phyloP scores from a whole-genome alignment of 2,797 vertebrate species.

The Tauraco hartlaubi region DNA sequence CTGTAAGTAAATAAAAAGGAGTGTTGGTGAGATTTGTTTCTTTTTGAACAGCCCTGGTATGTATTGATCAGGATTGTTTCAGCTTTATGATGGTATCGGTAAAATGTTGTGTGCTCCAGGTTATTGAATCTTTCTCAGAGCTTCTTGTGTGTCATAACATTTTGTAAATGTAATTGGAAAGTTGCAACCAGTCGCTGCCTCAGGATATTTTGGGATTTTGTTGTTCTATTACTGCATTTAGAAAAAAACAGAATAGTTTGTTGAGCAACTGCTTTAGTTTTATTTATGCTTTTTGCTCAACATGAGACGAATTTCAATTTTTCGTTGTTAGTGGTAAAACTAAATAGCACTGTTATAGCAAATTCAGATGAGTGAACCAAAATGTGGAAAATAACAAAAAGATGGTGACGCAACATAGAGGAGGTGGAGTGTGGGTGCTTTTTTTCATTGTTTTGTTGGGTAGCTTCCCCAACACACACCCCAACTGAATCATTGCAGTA shows the following conservation, averaged over 20 bases:
- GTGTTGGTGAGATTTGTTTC: background rate
- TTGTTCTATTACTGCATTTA: background rate
- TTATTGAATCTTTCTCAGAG: background rate
- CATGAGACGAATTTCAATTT: background rate
- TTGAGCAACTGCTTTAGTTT: background rate
- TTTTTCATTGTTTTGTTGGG: background rate
- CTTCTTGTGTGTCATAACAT: background rate
- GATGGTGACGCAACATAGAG: background rate
- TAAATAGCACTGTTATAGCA: background rate
- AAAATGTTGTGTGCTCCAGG: background rate
- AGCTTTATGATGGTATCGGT: background rate
- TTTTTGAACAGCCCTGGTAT: background rate
- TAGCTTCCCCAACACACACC: background rate
- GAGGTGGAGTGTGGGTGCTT: background rate
- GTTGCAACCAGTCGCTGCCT: background rate
- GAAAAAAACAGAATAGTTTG: background rate
- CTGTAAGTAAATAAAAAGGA: background rate
- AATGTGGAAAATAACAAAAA: background rate
- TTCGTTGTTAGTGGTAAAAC: background rate
- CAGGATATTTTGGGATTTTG: background rate
- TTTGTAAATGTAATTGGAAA: background rate
- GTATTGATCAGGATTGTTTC: background rate
- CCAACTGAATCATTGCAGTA: background rate
- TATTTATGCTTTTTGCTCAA: background rate
- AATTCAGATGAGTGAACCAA: background rate